Percentiles rank a stretch among this genome's conserved stretches.
phyloP scores from a whole-genome alignment of 2,113 vertebrate genomes.

The Cyanoderma ruficeps region DNA sequence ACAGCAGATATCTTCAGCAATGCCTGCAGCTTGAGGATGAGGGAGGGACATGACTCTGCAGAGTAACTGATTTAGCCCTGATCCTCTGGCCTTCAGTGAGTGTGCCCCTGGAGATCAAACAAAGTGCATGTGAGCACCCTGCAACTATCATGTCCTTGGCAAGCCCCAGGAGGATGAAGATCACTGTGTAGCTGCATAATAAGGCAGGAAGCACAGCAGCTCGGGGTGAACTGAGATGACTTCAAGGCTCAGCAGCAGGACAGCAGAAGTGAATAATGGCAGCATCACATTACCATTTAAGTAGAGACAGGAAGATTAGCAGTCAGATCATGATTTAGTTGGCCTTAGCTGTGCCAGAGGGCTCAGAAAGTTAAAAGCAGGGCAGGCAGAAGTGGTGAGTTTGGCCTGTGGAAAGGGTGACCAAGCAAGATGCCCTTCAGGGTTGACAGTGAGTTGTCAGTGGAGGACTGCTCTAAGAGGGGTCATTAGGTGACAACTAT shows the following conservation, averaged over 20 bases:
- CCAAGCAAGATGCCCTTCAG: background rate
- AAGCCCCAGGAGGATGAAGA: background rate
- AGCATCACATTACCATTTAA: constrained; percentile 1
- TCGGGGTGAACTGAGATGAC: background rate
- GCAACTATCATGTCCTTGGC: background rate
- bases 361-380: background rate
- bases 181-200: background rate
- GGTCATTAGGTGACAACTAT: rapidly evolving
- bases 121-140: background rate
- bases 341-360: background rate
- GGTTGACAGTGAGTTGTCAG: background rate
- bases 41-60: background rate
- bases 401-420: background rate
- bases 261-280: constrained; percentile 13
- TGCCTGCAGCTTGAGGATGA: background rate
- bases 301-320: background rate
- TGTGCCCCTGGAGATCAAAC: background rate
- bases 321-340: background rate
- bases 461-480: background rate
- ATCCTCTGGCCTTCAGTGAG: background rate
- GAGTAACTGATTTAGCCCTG: background rate
- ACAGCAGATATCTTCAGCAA: background rate
- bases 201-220: background rate
- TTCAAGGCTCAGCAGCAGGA: background rate
- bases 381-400: background rate